These are phyloP conservation scores for Invenusta paracnida DNA, from an alignment of 2,888 invertebrate species.

Conservation along the genomic window DNA sequence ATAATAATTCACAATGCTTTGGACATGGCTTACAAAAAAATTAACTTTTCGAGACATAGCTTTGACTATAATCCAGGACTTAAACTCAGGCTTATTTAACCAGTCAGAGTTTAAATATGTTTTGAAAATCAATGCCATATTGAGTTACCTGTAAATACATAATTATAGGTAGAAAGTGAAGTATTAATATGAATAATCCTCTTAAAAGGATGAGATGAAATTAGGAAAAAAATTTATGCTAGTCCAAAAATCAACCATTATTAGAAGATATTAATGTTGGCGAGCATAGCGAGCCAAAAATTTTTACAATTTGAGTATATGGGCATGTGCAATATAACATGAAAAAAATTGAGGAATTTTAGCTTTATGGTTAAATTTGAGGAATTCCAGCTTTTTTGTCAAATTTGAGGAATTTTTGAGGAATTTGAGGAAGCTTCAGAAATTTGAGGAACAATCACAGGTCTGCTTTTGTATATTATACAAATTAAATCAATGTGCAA, in stretches of 20 bases:
- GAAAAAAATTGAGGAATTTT: neutral
- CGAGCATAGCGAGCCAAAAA: neutral
- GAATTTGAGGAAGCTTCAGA: no score
- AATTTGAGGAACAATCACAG: no score
- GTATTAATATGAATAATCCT: neutral
- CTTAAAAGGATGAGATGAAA: neutral
- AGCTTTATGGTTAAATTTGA: neutral
- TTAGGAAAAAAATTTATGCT: neutral
- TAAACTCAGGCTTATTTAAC: neutral
- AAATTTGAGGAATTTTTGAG: no score
- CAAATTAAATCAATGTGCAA: no score
- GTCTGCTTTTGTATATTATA: no score
- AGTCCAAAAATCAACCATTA: neutral
- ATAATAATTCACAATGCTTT: neutral
- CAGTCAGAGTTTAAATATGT: neutral
- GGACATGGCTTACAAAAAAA: neutral
- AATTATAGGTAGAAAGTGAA: no score
- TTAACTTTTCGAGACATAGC: neutral
- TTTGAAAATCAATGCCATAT: neutral
- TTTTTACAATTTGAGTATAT: neutral
- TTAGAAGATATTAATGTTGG: neutral
- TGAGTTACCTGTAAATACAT: no score
- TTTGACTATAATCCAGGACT: neutral
- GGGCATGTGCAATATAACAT: neutral
- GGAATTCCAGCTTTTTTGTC: neutral